A percentile compares a stretch with the other conserved stretches of the same genome.
Conservation (phyloP, 2,888 invertebrate species). For the Campopleginae sp. region DNA sequence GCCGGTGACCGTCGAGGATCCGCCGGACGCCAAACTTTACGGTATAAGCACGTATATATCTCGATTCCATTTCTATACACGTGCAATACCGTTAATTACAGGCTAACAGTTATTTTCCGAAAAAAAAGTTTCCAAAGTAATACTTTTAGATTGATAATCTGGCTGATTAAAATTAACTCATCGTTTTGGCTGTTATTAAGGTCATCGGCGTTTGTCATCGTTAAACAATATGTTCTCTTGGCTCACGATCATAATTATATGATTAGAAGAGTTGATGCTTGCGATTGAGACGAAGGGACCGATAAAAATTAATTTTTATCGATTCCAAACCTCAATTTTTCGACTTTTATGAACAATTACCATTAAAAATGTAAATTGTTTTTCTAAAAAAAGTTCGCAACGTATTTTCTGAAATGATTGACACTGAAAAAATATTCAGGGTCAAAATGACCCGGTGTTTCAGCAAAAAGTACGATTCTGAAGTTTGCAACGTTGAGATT, state of each 20-base stretch:
- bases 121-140: not conserved
- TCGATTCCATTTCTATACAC: constrained; percentile 12
- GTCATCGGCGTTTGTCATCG: not conserved
- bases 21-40: constrained; percentile 22
- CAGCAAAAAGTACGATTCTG: no score
- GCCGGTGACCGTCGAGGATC: not conserved
- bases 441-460: constrained; percentile 1
- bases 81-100: constrained; percentile 32
- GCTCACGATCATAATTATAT: not conserved
- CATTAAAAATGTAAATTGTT: no score
- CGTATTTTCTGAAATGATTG: not conserved
- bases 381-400: no score
- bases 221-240: not conserved
- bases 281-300: not conserved
- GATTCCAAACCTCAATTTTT: not conserved
- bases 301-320: not conserved
- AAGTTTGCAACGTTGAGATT: no score
- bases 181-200: not conserved
- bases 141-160: not conserved
- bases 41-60: constrained; percentile 13
- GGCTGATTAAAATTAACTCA: not conserved
- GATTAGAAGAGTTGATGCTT: not conserved
- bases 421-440: not conserved
- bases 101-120: not conserved
- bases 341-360: no score